These are phyloP conservation scores for Nowickia ferox DNA, from an alignment of 2,888 invertebrate species.

Conservation along the genomic window DNA sequence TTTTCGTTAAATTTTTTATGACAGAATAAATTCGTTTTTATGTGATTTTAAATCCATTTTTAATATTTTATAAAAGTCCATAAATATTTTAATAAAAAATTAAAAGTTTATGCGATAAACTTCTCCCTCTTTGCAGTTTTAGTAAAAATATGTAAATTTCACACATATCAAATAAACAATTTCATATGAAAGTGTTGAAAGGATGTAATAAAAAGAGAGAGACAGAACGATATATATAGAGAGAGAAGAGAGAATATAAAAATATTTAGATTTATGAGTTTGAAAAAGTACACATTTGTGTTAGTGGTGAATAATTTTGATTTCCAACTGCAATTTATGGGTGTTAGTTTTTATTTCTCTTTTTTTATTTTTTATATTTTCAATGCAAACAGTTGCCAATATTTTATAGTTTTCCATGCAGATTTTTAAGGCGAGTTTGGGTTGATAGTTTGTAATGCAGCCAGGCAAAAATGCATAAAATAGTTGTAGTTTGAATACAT, in stretches of 20 bases:
- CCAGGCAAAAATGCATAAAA: constrained; percentile 46
- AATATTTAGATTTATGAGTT: constrained; percentile 56
- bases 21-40: constrained; percentile 58
- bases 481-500: constrained; percentile 45
- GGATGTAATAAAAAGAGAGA: neutral
- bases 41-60: constrained; percentile 56
- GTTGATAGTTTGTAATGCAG: constrained; percentile 10
- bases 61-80: constrained; percentile 49
- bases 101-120: constrained; percentile 29
- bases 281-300: constrained; percentile 57
- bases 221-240: neutral
- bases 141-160: constrained; percentile 20
- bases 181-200: neutral
- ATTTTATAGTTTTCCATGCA: constrained; percentile 58
- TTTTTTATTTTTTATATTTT: constrained; percentile 32
- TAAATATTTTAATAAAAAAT: constrained; percentile 59
- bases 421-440: constrained; percentile 39
- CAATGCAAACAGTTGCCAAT: constrained; percentile 45
- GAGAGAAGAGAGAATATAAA: neutral
- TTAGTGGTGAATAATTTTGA: constrained; percentile 66
- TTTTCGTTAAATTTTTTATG: constrained; percentile 43
- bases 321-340: constrained; percentile 66
- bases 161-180: constrained; percentile 12
- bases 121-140: neutral
- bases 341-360: constrained; percentile 58